These are phyloP conservation scores for Agrotis clavis DNA, from an alignment of 2,888 invertebrate species.

Conservation along the genomic window DNA sequence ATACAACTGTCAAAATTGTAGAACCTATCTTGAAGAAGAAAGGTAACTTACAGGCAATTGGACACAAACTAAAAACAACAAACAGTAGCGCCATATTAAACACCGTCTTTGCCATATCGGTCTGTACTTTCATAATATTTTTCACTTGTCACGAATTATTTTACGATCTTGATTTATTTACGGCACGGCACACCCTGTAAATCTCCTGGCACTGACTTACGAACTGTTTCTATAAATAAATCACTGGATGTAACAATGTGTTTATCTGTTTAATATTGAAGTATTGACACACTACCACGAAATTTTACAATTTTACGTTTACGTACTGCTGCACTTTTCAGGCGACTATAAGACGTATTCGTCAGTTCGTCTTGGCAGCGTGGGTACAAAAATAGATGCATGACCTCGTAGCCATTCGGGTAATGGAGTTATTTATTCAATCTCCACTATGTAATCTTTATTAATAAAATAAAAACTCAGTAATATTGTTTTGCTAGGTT, in stretches of 20 bases:
- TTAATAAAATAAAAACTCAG: not conserved
- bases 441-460: slow-evolving; percentile 13
- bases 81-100: slow-evolving; percentile 14
- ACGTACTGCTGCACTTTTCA: slow-evolving; percentile 32
- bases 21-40: not conserved
- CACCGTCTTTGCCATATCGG: slow-evolving; percentile 5
- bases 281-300: slow-evolving; percentile 7
- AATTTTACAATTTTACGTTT: slow-evolving; percentile 15
- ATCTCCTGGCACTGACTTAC: slow-evolving; percentile 22
- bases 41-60: slow-evolving; percentile 37
- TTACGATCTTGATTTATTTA: slow-evolving; percentile 21
- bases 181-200: slow-evolving; percentile 15
- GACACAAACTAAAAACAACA: slow-evolving; percentile 26
- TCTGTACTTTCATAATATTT: slow-evolving; percentile 17
- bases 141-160: slow-evolving; percentile 25
- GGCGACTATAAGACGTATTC: slow-evolving; percentile 17
- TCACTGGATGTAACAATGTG: slow-evolving; percentile 1
- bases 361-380: slow-evolving; percentile 23
- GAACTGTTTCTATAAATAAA: slow-evolving; percentile 30
- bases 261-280: not conserved
- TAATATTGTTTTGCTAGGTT: not conserved
- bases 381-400: slow-evolving; percentile 53
- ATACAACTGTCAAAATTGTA: too few relatives aligned
- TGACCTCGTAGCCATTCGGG: slow-evolving; percentile 58
- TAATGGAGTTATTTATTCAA: slow-evolving; percentile 39